Conservation (phyloP, 1,140 invertebrate genomes). For the Steinernema khuongi region DNA sequence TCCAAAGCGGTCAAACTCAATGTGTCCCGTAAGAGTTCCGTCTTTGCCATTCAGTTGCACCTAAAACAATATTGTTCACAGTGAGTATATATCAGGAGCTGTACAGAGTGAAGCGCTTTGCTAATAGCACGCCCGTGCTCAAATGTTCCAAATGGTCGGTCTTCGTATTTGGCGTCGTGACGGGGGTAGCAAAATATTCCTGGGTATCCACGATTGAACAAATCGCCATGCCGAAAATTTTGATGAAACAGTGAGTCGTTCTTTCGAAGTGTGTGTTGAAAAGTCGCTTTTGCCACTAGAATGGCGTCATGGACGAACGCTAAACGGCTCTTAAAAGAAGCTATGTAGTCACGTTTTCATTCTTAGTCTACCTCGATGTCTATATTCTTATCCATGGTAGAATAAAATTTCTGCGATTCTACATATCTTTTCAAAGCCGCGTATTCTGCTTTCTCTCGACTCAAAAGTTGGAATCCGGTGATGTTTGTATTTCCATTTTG, state of each 20-base stretch:
- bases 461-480: constrained; percentile 60
- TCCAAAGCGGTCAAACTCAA: constrained; percentile 53
- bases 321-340: constrained; percentile 43
- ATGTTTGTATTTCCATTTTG: constrained; percentile 61
- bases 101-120: constrained; percentile 43
- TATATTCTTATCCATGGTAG: constrained; percentile 33
- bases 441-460: constrained; percentile 29
- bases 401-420: constrained; percentile 27
- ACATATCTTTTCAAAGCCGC: constrained; percentile 34
- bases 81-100: constrained; percentile 15
- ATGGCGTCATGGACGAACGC: constrained; percentile 57
- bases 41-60: constrained; percentile 42
- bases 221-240: constrained; percentile 54
- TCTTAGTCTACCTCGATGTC: constrained; percentile 39
- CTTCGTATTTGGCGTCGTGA: constrained; percentile 46
- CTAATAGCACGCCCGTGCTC: constrained; percentile 53
- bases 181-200: constrained; percentile 55
- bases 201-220: constrained; percentile 49
- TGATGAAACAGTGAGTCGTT: constrained; percentile 57
- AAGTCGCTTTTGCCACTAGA: constrained; percentile 52
- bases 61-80: constrained; percentile 24
- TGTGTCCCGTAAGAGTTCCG: constrained; percentile 51
- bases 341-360: background rate
- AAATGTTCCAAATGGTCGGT: constrained; percentile 53
- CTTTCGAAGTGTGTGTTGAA: constrained; percentile 41